A percentile compares a stretch with the other conserved stretches of the same genome.
Conservation (phyloP, 2,888 invertebrate species). For the Sipha maydis region DNA sequence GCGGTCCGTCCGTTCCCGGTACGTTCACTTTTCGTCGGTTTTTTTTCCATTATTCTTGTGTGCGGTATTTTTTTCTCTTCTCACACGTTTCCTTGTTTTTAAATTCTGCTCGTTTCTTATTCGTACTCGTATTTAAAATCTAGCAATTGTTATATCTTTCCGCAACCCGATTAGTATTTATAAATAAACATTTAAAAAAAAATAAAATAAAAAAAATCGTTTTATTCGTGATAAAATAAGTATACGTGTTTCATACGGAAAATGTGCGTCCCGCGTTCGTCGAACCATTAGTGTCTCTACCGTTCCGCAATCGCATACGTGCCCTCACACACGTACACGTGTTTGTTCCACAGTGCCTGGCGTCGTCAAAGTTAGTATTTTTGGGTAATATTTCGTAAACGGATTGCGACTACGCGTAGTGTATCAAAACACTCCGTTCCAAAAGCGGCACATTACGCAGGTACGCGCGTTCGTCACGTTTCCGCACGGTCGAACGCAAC, state of each 20-base stretch:
- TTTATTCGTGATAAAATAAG: slow-evolving; percentile 7
- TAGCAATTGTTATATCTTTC: not conserved
- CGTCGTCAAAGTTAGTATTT: slow-evolving; percentile 46
- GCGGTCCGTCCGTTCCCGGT: slow-evolving; percentile 62
- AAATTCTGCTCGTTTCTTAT: too few relatives aligned
- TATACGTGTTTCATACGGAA: slow-evolving; percentile 14
- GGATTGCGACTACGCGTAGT: too few relatives aligned
- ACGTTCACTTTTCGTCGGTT: slow-evolving; percentile 37
- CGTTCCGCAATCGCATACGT: not conserved
- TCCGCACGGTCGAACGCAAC: too few relatives aligned
- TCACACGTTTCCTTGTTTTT: not conserved
- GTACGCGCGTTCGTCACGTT: not conserved
- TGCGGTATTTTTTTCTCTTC: not conserved
- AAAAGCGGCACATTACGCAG: not conserved
- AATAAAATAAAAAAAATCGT: too few relatives aligned
- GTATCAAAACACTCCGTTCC: not conserved
- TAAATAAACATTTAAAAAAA: too few relatives aligned
- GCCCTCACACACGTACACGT: not conserved
- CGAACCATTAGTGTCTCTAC: not conserved
- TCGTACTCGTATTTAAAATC: not conserved
- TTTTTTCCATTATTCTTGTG: not conserved
- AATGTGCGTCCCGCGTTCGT: slow-evolving; percentile 47
- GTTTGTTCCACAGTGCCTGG: too few relatives aligned
- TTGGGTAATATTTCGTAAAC: not conserved
- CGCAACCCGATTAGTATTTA: not conserved